A percentile compares a stretch with the other conserved stretches of the same genome.
phyloP scores from a whole-genome alignment of 2,888 invertebrate species.

The Stomorhina lunata region DNA sequence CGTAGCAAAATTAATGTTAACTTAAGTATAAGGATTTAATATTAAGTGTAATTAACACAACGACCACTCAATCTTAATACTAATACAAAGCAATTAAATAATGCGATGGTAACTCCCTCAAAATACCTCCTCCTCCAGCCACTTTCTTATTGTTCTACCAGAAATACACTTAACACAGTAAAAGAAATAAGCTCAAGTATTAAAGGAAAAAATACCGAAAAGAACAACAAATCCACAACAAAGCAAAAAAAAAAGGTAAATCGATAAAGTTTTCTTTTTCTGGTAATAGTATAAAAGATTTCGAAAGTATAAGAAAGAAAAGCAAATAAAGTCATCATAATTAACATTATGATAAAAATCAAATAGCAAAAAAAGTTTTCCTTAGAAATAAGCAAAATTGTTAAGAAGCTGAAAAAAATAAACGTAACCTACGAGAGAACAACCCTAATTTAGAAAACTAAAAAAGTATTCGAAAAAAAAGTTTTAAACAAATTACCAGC shows the following conservation, averaged over 20 bases:
- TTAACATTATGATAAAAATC: slow-evolving; percentile 63
- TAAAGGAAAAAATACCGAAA: not conserved
- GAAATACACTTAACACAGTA: not conserved
- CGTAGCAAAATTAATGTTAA: not conserved
- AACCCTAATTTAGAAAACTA: slow-evolving; percentile 46
- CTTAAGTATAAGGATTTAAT: slow-evolving; percentile 24
- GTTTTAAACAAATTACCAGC: slow-evolving; percentile 47
- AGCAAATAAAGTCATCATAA: slow-evolving; percentile 60
- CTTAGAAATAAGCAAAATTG: slow-evolving; percentile 10
- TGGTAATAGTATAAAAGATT: not conserved
- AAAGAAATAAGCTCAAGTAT: not conserved
- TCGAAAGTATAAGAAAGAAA: not conserved
- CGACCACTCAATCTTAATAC: slow-evolving; percentile 44
- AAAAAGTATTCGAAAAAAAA: slow-evolving; percentile 17
- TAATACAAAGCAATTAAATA: slow-evolving; percentile 52
- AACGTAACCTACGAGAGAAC: not conserved
- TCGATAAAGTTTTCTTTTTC: slow-evolving; percentile 60
- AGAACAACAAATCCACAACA: not conserved
- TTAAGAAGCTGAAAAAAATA: not conserved
- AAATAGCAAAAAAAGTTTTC: slow-evolving; percentile 41
- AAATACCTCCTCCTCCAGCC: not conserved
- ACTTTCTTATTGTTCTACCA: not conserved
- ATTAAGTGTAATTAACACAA: slow-evolving; percentile 57
- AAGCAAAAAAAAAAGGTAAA: slow-evolving; percentile 51
- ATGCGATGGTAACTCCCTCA: slow-evolving; percentile 49